A percentile compares a stretch with the other conserved stretches of the same genome.
Evolutionary conservation across 1,140 invertebrate species (phyloP).

Genomic region (Homalodisca vitripennis): DNA sequence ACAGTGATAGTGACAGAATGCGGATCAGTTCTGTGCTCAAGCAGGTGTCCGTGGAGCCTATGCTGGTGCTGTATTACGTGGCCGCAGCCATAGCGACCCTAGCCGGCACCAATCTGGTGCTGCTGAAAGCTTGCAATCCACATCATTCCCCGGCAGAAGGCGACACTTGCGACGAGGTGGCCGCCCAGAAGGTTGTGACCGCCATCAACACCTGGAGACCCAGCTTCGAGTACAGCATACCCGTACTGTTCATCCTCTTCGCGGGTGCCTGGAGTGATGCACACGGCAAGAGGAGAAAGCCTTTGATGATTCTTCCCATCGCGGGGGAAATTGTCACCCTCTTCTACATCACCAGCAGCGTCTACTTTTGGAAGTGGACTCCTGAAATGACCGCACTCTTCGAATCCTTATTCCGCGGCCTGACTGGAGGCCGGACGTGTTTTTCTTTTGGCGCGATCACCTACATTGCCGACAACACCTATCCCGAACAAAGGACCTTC

Average conservation of each 20-base stretch:
- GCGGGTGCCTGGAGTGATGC: constrained; percentile 41
- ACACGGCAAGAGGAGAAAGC: constrained; percentile 46
- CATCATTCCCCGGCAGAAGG: constrained; percentile 4
- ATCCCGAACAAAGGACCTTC: constrained; percentile 44
- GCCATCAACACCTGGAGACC: constrained; percentile 41
- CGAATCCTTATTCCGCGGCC: constrained; percentile 44
- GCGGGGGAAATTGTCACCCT: constrained; percentile 34
- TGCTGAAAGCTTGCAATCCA: constrained; percentile 34
- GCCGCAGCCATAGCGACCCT: constrained; percentile 29
- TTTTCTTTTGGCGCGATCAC: constrained; percentile 50
- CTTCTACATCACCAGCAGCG: constrained; percentile 25
- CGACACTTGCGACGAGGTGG: constrained; percentile 33
- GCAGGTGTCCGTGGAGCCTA: constrained; percentile 36
- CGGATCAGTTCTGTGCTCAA: not conserved
- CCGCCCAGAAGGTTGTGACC: constrained; percentile 38
- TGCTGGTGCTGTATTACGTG: constrained; percentile 36
- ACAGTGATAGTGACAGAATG: not conserved
- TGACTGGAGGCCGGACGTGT: constrained; percentile 48
- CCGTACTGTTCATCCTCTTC: constrained; percentile 41
- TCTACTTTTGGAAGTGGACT: constrained; percentile 37
- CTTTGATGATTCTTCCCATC: constrained; percentile 49
- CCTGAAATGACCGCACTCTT: constrained; percentile 43
- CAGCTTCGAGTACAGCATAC: constrained; percentile 39
- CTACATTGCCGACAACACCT: constrained; percentile 48
- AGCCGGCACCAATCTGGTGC: constrained; percentile 33